phyloP scores from a whole-genome alignment of 2,797 vertebrate genomes.

The Liparis tanakae region DNA sequence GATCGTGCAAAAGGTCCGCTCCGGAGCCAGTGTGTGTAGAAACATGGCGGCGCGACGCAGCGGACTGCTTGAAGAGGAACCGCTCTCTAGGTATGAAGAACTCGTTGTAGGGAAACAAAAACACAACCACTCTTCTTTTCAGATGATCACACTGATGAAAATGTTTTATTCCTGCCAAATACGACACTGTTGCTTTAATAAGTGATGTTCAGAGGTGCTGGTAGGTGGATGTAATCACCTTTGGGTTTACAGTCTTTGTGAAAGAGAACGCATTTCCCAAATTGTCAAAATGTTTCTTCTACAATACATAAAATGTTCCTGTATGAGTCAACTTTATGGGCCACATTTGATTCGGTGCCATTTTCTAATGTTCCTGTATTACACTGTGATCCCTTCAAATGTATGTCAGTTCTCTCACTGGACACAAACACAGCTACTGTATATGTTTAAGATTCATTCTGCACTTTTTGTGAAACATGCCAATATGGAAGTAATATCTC shows the following conservation, averaged over 20 bases:
- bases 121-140: neutral
- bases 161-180: neutral
- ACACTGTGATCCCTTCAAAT: neutral
- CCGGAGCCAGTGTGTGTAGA: neutral
- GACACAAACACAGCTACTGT: neutral
- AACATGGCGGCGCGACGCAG: neutral
- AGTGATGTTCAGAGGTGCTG: neutral
- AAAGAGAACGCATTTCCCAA: neutral
- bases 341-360: conserved; percentile 15
- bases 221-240: neutral
- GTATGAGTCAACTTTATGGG: neutral
- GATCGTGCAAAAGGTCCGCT: neutral
- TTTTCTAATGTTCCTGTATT: neutral
- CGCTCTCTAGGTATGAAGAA: neutral
- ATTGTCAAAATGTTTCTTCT: neutral
- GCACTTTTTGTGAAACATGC: conserved; percentile 4
- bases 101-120: neutral
- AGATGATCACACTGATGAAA: neutral
- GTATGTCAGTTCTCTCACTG: neutral
- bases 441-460: neutral
- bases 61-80: no score
- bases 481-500: neutral
- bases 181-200: neutral
- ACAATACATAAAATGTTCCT: neutral
- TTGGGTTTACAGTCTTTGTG: neutral